phyloP scores from a whole-genome alignment of 2,888 invertebrate genomes.

The Drosophila anomelani region DNA sequence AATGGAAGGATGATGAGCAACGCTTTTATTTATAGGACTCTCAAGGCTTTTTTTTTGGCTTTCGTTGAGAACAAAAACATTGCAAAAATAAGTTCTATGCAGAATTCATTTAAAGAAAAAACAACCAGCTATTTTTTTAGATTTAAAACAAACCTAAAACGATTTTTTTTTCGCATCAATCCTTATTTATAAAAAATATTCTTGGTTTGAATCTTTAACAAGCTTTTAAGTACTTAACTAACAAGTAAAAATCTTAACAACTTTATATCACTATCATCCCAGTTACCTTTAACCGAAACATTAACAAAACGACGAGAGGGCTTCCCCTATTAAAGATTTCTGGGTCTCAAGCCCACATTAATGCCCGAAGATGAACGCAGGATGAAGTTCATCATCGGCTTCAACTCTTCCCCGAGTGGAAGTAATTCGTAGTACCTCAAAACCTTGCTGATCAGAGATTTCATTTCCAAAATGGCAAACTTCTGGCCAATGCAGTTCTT shows the following conservation, averaged over 20 bases:
- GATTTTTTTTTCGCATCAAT: no score
- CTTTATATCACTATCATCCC: constrained; percentile 13
- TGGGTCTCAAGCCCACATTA: constrained; percentile 64
- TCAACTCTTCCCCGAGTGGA: constrained; percentile 65
- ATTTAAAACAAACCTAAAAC: no score
- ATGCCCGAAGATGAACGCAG: constrained; percentile 71
- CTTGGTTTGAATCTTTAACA: background rate
- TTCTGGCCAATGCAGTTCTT: constrained; percentile 82
- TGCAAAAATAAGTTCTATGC: background rate
- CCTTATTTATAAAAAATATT: no score
- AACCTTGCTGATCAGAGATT: constrained; percentile 73
- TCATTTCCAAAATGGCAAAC: constrained; percentile 82
- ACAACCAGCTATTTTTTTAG: no score
- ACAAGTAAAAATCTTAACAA: background rate
- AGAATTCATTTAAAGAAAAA: no score
- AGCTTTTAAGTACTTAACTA: constrained; percentile 7
- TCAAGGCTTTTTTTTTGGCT: background rate
- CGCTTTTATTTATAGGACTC: constrained; percentile 7
- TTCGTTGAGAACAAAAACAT: background rate
- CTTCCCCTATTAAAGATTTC: constrained; percentile 28
- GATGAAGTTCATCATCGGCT: constrained; percentile 70
- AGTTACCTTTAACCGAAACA: constrained; percentile 17
- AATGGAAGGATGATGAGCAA: constrained; percentile 23
- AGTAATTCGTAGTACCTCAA: constrained; percentile 71
- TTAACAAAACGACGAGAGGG: background rate